phyloP scores from a whole-genome alignment of 2,113 vertebrate species.

The Natator depressus region DNA sequence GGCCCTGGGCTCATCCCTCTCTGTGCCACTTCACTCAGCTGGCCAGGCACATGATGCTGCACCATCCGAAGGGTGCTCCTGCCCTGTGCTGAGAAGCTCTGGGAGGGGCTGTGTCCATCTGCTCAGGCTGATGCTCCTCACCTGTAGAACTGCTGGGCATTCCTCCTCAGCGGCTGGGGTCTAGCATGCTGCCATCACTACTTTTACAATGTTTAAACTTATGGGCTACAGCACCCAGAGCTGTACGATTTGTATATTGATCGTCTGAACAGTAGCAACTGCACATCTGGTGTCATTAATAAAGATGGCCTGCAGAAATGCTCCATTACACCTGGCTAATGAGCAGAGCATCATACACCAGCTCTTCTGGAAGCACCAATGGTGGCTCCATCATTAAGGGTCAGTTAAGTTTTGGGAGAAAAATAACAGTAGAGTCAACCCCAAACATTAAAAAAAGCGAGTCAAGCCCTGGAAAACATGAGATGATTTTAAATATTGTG shows the following conservation, averaged over 20 bases:
- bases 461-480: background rate
- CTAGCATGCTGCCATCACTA: accelerated
- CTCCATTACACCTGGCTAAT: background rate
- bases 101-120: background rate
- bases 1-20: background rate
- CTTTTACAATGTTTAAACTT: accelerated
- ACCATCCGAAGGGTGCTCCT: background rate
- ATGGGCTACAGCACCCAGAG: accelerated
- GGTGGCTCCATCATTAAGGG: background rate
- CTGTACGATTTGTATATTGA: background rate
- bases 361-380: background rate
- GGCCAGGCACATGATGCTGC: background rate
- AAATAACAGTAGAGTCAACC: background rate
- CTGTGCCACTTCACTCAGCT: background rate
- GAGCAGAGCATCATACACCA: background rate
- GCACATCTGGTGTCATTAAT: background rate
- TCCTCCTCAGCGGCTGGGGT: accelerated
- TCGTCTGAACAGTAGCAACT: too few relatives aligned
- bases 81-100: background rate
- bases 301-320: background rate
- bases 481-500: background rate
- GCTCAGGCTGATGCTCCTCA: background rate
- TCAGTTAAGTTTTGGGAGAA: background rate
- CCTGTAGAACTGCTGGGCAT: background rate
- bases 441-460: background rate